Percentiles rank a stretch among this genome's conserved stretches.
Evolutionary conservation across 2,888 invertebrate species (phyloP).

Genomic region (Archips crataeganus): DNA sequence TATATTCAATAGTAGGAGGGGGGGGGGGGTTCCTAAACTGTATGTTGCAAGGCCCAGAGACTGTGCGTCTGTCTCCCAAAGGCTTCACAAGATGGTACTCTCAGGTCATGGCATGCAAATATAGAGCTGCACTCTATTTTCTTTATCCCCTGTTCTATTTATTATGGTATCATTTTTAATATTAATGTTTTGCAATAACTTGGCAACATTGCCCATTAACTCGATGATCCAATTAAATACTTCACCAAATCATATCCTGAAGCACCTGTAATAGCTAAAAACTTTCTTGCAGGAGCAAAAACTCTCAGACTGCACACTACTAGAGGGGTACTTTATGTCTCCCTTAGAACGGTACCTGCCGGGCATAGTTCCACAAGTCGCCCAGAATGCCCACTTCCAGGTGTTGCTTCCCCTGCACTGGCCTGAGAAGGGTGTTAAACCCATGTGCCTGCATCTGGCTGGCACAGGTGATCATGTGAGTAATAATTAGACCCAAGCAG

Average conservation of each 20-base stretch:
- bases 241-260: not conserved
- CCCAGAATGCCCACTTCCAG: conserved; percentile 92
- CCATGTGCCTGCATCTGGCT: conserved; percentile 97
- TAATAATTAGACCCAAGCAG: conserved; percentile 41
- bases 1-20: too few relatives aligned
- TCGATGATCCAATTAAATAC: not conserved
- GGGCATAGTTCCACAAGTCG: conserved; percentile 93
- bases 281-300: conserved; percentile 88
- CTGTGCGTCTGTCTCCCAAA: too few relatives aligned
- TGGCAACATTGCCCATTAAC: not conserved
- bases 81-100: too few relatives aligned
- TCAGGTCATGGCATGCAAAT: too few relatives aligned
- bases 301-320: conserved; percentile 89
- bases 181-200: not conserved
- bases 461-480: conserved; percentile 99
- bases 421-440: conserved; percentile 89
- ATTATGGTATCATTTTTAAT: too few relatives aligned
- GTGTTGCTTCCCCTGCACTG: conserved; percentile 93
- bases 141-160: too few relatives aligned
- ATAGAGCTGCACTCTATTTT: too few relatives aligned
- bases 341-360: conserved; percentile 94
- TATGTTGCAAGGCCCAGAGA: too few relatives aligned
- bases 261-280: not conserved
- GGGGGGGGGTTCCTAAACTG: too few relatives aligned
- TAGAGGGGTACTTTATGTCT: conserved; percentile 95